A percentile compares a stretch with the other conserved stretches of the same genome.
Evolutionary conservation across 2,888 invertebrate species (phyloP).

Genomic region (Noctua janthina): DNA sequence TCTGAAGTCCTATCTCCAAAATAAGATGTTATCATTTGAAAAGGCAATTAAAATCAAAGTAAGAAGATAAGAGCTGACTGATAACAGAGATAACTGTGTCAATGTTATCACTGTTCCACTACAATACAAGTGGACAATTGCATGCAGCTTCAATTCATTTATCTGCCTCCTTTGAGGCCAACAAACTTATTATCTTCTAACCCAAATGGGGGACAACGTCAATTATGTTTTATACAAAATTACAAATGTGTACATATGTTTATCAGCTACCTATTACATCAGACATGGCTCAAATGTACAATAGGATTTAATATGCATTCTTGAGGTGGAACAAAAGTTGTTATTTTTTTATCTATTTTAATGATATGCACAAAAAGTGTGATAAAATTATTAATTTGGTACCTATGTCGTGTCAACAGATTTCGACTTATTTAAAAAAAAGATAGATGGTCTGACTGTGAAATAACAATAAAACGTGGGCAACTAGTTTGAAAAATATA

Average conservation of each 20-base stretch:
- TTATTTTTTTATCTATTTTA: not conserved
- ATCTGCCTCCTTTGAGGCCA: constrained; percentile 51
- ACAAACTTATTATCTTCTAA: constrained; percentile 63
- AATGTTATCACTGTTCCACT: constrained; percentile 27
- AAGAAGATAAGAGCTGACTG: constrained; percentile 18
- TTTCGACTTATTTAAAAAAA: not conserved
- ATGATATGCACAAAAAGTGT: constrained; percentile 4
- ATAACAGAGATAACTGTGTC: constrained; percentile 33
- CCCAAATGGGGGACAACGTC: constrained; percentile 44
- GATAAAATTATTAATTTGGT: constrained; percentile 19
- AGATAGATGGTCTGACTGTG: not conserved
- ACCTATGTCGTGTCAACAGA: not conserved
- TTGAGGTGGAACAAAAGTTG: not conserved
- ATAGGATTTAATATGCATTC: not conserved
- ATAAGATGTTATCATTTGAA: constrained; percentile 34
- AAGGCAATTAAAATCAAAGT: constrained; percentile 53
- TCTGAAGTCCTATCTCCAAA: constrained; percentile 11
- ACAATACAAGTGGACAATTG: constrained; percentile 20
- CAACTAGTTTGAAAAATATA: not conserved
- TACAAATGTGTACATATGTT: constrained; percentile 15
- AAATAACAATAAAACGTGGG: not conserved
- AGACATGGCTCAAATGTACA: constrained; percentile 3
- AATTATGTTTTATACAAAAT: constrained; percentile 11
- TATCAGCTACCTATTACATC: constrained; percentile 20
- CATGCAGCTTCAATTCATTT: constrained; percentile 32